Evolutionary conservation across 53 echinoderm and acorn worm species (phyloP).

Genomic region (Luidia sarsii): DNA sequence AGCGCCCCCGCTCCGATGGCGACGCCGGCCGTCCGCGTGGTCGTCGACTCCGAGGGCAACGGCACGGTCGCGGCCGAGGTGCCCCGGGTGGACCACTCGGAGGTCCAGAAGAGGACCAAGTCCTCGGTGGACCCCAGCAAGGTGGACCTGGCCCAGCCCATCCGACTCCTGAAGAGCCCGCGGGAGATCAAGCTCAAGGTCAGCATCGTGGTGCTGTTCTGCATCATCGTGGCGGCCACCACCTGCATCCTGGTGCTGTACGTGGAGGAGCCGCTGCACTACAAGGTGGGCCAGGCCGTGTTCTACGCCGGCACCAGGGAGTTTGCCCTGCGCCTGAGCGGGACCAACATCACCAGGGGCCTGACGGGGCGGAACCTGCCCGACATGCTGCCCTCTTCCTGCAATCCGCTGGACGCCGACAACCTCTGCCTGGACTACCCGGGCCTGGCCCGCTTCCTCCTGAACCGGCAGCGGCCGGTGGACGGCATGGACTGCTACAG

Average conservation of each 20-base stretch:
- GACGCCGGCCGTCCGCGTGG: slow-evolving; percentile 22
- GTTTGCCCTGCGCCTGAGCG: slow-evolving; percentile 59
- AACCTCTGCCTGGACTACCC: slow-evolving; percentile 81
- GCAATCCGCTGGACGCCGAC: slow-evolving; percentile 55
- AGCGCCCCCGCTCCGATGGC: not conserved
- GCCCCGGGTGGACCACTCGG: slow-evolving; percentile 26
- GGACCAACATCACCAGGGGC: slow-evolving; percentile 62
- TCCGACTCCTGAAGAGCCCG: slow-evolving; percentile 75
- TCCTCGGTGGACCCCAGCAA: slow-evolving; percentile 38
- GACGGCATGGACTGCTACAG: slow-evolving; percentile 78
- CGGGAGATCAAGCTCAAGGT: slow-evolving; percentile 90
- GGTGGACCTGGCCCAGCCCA: slow-evolving; percentile 79
- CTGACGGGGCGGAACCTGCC: slow-evolving; percentile 73
- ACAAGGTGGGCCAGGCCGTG: slow-evolving; percentile 72
- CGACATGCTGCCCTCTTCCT: slow-evolving; percentile 68
- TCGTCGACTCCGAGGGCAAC: slow-evolving; percentile 55
- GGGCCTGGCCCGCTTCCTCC: slow-evolving; percentile 66
- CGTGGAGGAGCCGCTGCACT: slow-evolving; percentile 80
- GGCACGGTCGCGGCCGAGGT: slow-evolving; percentile 48
- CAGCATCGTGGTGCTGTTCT: slow-evolving; percentile 68
- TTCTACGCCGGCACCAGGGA: slow-evolving; percentile 68
- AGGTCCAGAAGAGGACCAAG: slow-evolving; percentile 36
- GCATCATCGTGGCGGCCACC: slow-evolving; percentile 74
- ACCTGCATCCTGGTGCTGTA: slow-evolving; percentile 77
- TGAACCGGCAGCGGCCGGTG: slow-evolving; percentile 51